Conservation (phyloP, 35 echinoderm and acorn worm genomes). For the Ophiothrix spiculata region DNA sequence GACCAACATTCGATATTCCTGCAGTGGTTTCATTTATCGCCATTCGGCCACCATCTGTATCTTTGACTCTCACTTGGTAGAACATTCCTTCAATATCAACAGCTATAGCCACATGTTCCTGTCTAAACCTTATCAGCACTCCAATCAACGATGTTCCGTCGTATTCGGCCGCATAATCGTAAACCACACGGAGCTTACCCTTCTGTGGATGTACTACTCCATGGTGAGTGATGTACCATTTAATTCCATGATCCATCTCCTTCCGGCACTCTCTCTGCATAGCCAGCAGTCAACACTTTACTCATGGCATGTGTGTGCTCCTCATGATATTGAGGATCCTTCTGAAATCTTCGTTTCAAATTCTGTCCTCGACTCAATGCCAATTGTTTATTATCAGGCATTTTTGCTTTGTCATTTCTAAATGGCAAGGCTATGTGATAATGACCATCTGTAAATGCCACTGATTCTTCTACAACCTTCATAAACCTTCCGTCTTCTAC, state of each 20-base stretch:
- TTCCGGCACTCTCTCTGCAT: conserved; percentile 41
- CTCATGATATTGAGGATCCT: conserved; percentile 14
- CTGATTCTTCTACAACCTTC: conserved; percentile 45
- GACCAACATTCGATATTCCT: conserved; percentile 54
- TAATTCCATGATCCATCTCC: conserved; percentile 23
- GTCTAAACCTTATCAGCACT: conserved; percentile 57
- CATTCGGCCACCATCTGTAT: conserved; percentile 57
- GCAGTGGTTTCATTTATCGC: conserved; percentile 38
- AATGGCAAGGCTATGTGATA: conserved; percentile 72
- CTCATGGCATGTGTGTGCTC: conserved; percentile 38
- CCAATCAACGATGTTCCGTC: conserved; percentile 49
- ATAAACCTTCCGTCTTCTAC: conserved; percentile 56
- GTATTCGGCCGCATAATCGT: conserved; percentile 59
- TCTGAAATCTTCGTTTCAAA: conserved; percentile 40
- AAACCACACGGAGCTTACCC: conserved; percentile 53
- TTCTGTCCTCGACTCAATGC: conserved; percentile 25
- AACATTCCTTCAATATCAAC: conserved; percentile 76
- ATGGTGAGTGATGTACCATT: conserved; percentile 69
- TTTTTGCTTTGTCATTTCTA: conserved; percentile 22
- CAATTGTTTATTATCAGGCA: conserved; percentile 62
- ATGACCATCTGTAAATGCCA: conserved; percentile 42
- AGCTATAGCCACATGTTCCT: conserved; percentile 50
- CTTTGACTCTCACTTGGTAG: conserved; percentile 51
- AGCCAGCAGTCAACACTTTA: conserved; percentile 19
- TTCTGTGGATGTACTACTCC: conserved; percentile 63